These are phyloP conservation scores for Stenoptilia bipunctidactyla DNA, from an alignment of 2,888 invertebrate species.

Conservation along the genomic window DNA sequence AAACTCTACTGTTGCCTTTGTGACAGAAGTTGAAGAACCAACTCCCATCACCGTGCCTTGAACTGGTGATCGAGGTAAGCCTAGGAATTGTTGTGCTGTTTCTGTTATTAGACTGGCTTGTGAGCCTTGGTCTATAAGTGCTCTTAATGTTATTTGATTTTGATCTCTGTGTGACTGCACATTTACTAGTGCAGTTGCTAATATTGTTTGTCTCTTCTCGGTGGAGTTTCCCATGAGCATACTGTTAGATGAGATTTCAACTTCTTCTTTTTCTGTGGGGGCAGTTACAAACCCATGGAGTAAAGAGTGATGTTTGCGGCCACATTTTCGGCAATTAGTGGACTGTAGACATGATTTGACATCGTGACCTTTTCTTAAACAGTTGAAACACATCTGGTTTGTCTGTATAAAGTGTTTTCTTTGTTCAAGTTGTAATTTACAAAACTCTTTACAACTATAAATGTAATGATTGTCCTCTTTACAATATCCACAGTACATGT, in stretches of 20 bases:
- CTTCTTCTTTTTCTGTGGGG: background rate
- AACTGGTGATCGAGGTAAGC: constrained; percentile 1
- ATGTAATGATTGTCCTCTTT: constrained; percentile 9
- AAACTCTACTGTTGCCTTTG: constrained; percentile 8
- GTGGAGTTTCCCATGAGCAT: background rate
- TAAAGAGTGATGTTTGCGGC: constrained; percentile 14
- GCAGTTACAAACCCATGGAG: constrained; percentile 10
- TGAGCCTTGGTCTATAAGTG: constrained; percentile 9
- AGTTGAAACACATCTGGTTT: constrained; percentile 12
- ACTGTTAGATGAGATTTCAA: no score
- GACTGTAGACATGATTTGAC: constrained; percentile 10
- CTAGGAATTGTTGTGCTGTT: constrained; percentile 8
- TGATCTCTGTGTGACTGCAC: background rate
- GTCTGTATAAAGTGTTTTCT: constrained; percentile 10
- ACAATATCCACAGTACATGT: constrained; percentile 10
- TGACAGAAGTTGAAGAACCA: background rate
- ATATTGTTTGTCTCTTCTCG: background rate
- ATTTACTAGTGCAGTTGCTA: background rate
- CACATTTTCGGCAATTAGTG: constrained; percentile 13
- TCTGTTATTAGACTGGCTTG: constrained; percentile 13
- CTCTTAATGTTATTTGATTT: background rate
- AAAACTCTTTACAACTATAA: constrained; percentile 12
- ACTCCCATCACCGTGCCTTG: constrained; percentile 9
- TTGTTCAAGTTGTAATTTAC: constrained; percentile 1
- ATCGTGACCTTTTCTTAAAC: constrained; percentile 6